phyloP scores from a whole-genome alignment of 2,797 vertebrate genomes.

The Malurus leucopterus region DNA sequence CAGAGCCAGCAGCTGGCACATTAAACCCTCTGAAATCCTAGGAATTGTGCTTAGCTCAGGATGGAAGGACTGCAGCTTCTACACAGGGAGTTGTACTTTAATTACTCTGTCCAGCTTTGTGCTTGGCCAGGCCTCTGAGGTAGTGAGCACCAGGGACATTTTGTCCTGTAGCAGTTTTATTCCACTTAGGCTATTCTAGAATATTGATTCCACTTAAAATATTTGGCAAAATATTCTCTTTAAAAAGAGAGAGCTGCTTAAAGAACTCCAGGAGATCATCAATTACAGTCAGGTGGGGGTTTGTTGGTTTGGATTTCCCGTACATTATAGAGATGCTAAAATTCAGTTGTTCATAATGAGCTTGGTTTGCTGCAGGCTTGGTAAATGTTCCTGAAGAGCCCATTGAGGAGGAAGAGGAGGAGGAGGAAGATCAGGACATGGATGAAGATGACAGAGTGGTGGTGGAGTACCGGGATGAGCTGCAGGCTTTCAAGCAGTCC shows the following conservation, averaged over 20 bases:
- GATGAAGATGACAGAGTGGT: slow-evolving; percentile 90
- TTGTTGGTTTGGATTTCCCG: not conserved
- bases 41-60: not conserved
- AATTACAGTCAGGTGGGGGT: not conserved
- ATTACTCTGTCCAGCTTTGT: not conserved
- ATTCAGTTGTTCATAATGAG: not conserved
- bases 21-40: not conserved
- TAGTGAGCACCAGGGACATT: not conserved
- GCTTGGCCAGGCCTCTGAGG: not conserved
- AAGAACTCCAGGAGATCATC: not conserved
- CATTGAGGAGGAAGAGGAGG: slow-evolving; percentile 87
- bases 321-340: not conserved
- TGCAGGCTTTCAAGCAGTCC: slow-evolving; percentile 69
- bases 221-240: not conserved
- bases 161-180: not conserved
- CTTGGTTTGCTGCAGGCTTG: slow-evolving; percentile 75
- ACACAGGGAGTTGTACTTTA: not conserved
- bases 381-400: slow-evolving; percentile 91
- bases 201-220: not conserved
- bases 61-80: not conserved
- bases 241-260: not conserved
- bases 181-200: not conserved
- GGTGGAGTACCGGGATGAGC: slow-evolving; percentile 86
- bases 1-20: not conserved
- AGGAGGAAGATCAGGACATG: slow-evolving; percentile 90